Base-by-base conservation (phyloP, 2,888 invertebrate genomes). In the Desoria tigrina region DNA sequence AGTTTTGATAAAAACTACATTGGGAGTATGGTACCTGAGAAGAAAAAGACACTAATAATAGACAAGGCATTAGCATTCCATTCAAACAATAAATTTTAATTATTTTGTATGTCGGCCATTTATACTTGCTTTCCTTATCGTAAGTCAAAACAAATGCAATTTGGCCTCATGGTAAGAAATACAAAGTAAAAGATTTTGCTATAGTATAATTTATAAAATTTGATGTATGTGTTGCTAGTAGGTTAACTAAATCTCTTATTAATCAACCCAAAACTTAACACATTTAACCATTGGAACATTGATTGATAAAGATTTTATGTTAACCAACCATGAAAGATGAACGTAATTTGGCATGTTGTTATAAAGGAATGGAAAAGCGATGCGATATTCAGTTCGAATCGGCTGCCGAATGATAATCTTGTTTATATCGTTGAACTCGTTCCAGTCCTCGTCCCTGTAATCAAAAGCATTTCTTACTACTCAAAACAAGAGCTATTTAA, bases 381-480 rank as follows among this genome's bases (percentile, higher is more conserved):
- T 99, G 76, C 99, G 87, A 81, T 99, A 99, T 81, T 99, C 99
- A 0, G 99, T 99, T 71, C 99, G 86, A 75, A 99, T 93, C 2
- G 98, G 98, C 79, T 99, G 98, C 9, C 99, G 85, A 77, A 99
- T 99, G 72, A 99, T 99, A 77, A 99, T 98, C 83, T 99, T 99
- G 81, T 99, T 99, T 76, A 99, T 99, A 79, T 99, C 99, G 83
- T 99, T 99, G 79, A 99, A 99, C 82, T 99, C 99, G 82, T 99
- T 99, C 99, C 99, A 99, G 81, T 99, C 99, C 83, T 99, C 99
- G 83, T 99, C 99, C 1, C 94, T 90, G 77, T 7, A 32, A 32
- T 4, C 11, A 32, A 32, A 4, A 32, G 4, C 32, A 32, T 7
- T 11, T 32, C 6, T 32, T 32, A 32, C n/a, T n/a, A n/a, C n/a